A percentile compares a stretch with the other conserved stretches of the same genome.
Evolutionary conservation across 2,113 vertebrate species (phyloP).

Genomic region (Oreochromis aureus): DNA sequence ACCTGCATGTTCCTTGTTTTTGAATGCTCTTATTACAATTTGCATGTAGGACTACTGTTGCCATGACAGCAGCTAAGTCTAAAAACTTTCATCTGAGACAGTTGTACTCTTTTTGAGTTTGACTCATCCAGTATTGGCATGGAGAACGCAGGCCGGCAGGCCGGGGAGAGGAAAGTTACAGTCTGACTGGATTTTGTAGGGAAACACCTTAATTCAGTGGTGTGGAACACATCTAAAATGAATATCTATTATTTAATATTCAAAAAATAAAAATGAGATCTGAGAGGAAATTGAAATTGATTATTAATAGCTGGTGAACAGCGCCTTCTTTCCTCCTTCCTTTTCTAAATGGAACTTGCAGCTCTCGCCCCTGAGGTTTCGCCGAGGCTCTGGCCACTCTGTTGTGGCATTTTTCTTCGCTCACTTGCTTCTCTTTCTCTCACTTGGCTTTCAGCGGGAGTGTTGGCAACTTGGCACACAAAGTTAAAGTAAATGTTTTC

Average conservation of each 20-base stretch:
- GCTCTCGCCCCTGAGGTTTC: background rate
- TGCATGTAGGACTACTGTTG: slow-evolving; percentile 1
- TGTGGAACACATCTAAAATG: background rate
- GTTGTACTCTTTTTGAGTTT: background rate
- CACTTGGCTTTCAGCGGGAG: background rate
- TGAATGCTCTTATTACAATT: background rate
- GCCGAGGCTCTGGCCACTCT: background rate
- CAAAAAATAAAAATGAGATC: background rate
- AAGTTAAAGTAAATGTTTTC: background rate
- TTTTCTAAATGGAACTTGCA: background rate
- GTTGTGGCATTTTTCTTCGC: background rate
- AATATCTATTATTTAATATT: background rate
- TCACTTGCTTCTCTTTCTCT: background rate
- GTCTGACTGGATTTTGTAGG: background rate
- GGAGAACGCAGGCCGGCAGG: background rate
- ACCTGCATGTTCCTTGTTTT: background rate
- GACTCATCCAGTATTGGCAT: background rate
- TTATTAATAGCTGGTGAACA: background rate
- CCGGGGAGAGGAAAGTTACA: background rate
- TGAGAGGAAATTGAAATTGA: slow-evolving; percentile 35
- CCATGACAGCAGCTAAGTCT: slow-evolving; percentile 16
- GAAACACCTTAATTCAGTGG: background rate
- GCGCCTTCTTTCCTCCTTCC: background rate
- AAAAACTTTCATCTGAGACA: background rate
- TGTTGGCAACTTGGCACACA: background rate